phyloP scores from a whole-genome alignment of 2,888 invertebrate genomes.

The Phytoseiulus persimilis region DNA sequence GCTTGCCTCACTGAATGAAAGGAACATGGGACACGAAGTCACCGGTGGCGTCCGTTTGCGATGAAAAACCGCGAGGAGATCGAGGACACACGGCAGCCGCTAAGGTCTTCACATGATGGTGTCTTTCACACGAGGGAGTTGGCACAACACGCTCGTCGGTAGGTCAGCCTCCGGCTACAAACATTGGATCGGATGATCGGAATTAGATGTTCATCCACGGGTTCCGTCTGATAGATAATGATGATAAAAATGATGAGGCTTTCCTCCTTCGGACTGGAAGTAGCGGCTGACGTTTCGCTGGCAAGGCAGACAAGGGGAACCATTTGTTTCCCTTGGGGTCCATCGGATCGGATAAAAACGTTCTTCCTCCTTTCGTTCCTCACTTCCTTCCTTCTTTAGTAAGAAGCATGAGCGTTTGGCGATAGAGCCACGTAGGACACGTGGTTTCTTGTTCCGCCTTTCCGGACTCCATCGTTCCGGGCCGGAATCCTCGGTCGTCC shows the following conservation, averaged over 20 bases:
- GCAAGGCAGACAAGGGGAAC: neutral
- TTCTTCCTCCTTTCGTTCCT: neutral
- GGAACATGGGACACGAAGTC: neutral
- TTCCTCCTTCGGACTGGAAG: neutral
- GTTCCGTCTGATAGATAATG: neutral
- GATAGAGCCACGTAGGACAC: neutral
- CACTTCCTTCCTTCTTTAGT: neutral
- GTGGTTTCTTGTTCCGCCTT: no score
- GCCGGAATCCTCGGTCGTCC: no score
- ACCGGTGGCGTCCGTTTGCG: neutral
- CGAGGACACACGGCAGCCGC: no score
- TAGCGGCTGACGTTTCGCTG: neutral
- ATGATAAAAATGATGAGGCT: neutral
- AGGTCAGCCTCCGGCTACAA: neutral
- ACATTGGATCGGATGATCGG: neutral
- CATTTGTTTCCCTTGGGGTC: slow-evolving; percentile 5
- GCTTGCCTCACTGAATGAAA: neutral
- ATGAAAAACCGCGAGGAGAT: no score
- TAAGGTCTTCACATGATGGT: no score
- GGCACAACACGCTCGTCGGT: neutral
- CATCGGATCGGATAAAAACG: neutral
- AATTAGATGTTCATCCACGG: neutral
- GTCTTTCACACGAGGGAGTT: no score
- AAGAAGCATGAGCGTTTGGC: neutral
- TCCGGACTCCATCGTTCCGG: no score